Conservation (phyloP, 2,113 vertebrate genomes). For the Alaudala cheleensis region DNA sequence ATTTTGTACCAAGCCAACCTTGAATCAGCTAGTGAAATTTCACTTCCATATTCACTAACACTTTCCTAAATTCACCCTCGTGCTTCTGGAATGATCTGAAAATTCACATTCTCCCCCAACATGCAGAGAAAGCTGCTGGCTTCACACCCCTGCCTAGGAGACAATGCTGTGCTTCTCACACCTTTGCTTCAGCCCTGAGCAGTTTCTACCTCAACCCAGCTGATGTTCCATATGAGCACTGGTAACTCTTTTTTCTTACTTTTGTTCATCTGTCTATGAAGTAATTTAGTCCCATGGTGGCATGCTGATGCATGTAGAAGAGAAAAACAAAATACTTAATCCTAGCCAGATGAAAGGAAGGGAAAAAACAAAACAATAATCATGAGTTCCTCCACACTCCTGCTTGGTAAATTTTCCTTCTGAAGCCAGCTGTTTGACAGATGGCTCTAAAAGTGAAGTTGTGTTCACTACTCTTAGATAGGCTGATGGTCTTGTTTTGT, state of each 20-base stretch:
- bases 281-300: slow-evolving; percentile 10
- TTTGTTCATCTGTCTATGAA: slow-evolving; percentile 11
- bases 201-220: not conserved
- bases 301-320: slow-evolving; percentile 32
- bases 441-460: slow-evolving; percentile 24
- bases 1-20: slow-evolving; percentile 29
- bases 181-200: not conserved
- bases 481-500: not conserved
- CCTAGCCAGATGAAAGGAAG: slow-evolving; percentile 50
- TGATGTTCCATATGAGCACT: not conserved
- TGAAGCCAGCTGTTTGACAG: slow-evolving; percentile 50
- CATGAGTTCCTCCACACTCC: not conserved
- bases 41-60: not conserved
- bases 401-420: slow-evolving; percentile 12
- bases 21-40: not conserved
- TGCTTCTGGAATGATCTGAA: not conserved
- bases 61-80: not conserved
- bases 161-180: not conserved
- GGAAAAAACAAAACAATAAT: not conserved
- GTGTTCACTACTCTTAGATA: not conserved
- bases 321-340: slow-evolving; percentile 53
- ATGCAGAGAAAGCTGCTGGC: not conserved
- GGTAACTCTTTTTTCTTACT: not conserved
- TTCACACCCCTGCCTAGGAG: not conserved
- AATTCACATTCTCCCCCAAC: not conserved